A percentile compares a stretch with the other conserved stretches of the same genome.
Conservation (phyloP, 2,797 vertebrate genomes). For the Urophycis tenuis region DNA sequence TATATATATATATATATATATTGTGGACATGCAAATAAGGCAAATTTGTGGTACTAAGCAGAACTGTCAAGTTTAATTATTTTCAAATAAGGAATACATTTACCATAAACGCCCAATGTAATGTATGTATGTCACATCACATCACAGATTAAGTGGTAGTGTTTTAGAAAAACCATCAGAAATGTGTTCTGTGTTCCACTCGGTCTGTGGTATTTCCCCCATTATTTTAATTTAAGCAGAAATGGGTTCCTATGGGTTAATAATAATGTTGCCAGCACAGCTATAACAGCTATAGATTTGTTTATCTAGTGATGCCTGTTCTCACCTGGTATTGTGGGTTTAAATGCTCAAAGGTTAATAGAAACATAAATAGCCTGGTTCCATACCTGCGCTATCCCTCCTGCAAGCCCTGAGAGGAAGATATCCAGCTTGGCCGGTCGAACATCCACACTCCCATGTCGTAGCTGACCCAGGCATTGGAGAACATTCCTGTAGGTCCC, state of each 20-base stretch:
- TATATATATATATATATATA: no score
- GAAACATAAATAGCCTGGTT: neutral
- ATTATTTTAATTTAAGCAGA: no score
- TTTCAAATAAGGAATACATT: no score
- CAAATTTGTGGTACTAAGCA: no score
- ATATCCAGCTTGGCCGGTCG: constrained; percentile 67
- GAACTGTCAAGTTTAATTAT: no score
- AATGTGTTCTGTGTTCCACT: no score
- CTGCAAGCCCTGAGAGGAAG: constrained; percentile 69
- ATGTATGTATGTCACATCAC: no score
- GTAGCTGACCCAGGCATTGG: constrained; percentile 59
- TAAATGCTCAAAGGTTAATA: neutral
- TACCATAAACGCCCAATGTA: no score
- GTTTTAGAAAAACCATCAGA: neutral
- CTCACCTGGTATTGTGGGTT: neutral
- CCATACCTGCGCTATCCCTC: constrained; percentile 71
- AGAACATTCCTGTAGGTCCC: constrained; percentile 75
- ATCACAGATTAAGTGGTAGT: no score
- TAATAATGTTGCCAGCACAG: neutral
- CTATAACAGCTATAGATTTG: neutral
- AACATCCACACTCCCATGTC: constrained; percentile 51
- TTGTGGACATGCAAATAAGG: no score
- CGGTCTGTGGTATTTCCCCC: no score
- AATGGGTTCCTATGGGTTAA: no score
- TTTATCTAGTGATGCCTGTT: neutral